A percentile compares a stretch with the other conserved stretches of the same genome.
Evolutionary conservation across 1,140 invertebrate species (phyloP).

Genomic region (Bombus ignitus): DNA sequence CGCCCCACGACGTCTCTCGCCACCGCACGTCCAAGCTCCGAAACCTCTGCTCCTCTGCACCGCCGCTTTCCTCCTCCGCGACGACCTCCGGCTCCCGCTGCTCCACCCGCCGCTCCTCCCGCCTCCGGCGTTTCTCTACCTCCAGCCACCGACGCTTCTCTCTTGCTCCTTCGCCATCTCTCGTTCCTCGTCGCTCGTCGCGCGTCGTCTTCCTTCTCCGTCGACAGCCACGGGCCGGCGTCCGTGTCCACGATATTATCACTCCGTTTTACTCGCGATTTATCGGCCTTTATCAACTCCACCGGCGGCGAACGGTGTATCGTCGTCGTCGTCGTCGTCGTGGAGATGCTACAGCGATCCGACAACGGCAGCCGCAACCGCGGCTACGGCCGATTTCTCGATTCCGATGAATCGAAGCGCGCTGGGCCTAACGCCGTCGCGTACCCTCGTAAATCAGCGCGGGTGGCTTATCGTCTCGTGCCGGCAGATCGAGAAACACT

Average conservation of each 20-base stretch:
- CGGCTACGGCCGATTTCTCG: not conserved
- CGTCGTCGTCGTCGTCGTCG: constrained; percentile 33
- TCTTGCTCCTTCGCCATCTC: too few relatives aligned
- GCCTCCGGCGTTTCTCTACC: constrained; percentile 30
- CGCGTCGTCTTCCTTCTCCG: constrained; percentile 15
- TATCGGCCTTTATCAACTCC: constrained; percentile 81
- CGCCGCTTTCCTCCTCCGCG: constrained; percentile 11
- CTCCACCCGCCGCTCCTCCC: constrained; percentile 24
- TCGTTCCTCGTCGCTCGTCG: not conserved
- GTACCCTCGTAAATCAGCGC: constrained; percentile 63
- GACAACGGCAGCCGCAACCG: not conserved
- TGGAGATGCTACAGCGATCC: constrained; percentile 30
- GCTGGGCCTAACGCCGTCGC: not conserved
- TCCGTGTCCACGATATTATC: constrained; percentile 77
- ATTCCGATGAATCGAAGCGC: constrained; percentile 2
- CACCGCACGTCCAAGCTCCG: not conserved
- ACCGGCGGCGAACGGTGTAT: constrained; percentile 64
- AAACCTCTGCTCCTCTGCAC: constrained; percentile 43
- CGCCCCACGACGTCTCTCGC: not conserved
- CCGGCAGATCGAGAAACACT: not conserved
- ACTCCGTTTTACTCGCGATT: constrained; percentile 81
- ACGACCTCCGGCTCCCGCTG: constrained; percentile 34
- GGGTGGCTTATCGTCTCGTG: constrained; percentile 56
- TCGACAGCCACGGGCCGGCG: constrained; percentile 42
- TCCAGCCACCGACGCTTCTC: constrained; percentile 29